Evolutionary conservation across 2,113 vertebrate species (phyloP), one percentile per base, ranked within the genome.

Genomic region (Macroglossus sobrinus): DNA sequence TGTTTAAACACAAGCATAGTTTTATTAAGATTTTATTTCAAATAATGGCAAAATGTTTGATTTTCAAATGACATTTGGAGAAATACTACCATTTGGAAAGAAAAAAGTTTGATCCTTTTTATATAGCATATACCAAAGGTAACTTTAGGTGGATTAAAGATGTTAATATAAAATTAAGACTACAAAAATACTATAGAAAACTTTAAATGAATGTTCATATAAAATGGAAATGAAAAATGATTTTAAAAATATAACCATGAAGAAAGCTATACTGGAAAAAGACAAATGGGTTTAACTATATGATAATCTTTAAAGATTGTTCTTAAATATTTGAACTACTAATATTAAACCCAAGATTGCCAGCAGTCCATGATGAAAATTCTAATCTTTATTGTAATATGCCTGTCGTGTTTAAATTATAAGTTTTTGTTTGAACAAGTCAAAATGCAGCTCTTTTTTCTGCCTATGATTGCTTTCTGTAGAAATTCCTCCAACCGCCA

Each of bases 401-500:
- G 28, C 35, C 30, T 95, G 13, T 74, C 33, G 89, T 91, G 38
- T 86, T 93, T 85, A 91, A 92, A 45, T 64, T 50, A 79, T 88
- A 63, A 7, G 10, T 19, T 94, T 94, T 61, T 86, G 38, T 92
- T 91, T 93, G 55, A 95, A 45, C 47, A 90, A 43, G 96, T 96
- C 45, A 53, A 88, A 96, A 50, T 38, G 38, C 24, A 90, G 12
- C 55, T 89, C 28, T 19, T 38, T 97, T 97, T 96, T 40, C 11
- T 97, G 92, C 57, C 64, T 64, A 75, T 97, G 53, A 55, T 86
- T 92, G 84, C 50, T 57, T 90, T 98, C 61, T 97, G 69, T 97
- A 98, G 97, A 97, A 93, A 93, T 89, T 95, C 35, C 84, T 74
- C 19, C 74, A 97, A 87, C 80, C 97, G 80, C 96, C 97, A 98